Evolutionary conservation across 2,113 vertebrate genomes (phyloP), one percentile per base, ranked within the genome.

Genomic region (Probosciger aterrimus): DNA sequence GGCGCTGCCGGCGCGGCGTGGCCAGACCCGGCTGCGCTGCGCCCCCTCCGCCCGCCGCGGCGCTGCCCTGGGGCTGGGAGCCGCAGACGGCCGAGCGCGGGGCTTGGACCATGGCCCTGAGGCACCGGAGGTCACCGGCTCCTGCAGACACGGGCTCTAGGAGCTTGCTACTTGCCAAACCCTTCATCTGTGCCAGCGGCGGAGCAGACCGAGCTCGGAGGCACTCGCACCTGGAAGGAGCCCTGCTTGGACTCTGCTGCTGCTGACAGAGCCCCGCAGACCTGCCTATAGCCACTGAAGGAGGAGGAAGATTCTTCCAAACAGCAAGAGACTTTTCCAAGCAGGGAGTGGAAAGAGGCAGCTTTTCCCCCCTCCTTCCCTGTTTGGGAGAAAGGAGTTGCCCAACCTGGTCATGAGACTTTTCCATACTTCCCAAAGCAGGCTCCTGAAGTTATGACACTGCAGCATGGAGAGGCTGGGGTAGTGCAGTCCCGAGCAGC

Each of bases 371-470:
- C 88, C 82, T 70, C 94, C 91, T 88, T n/a, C 68, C 17, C 47
- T 14, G 63, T 27, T 4, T 17, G 78, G 31, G 84, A 82, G 91
- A 71, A 96, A 94, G 95, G 93, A 97, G 95, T 35, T 93, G 88
- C 88, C 96, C 91, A 74, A 85, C 41, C 91, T 85, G 86, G 78
- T 95, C 92, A 93, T 96, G 95, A 96, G 96, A 97, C 93, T 93
- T 93, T 83, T 62, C 59, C 85, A 35, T 1, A 46, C 67, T 91
- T 87, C 68, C 79, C 83, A 71, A 71, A 91, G 92, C 79, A 41
- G 43, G 83, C 80, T 97, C 76, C 91, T 86, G 84, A 82, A 92
- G 93, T 95, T 92, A 2, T 24, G 82, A 17, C 77, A 3, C 86
- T 35, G 95, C 92, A 41, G 3, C 63, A 1, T 77, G 4, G 47